Base-by-base conservation (phyloP, 1,140 invertebrate species). In the Conopomorpha cramerella region DNA sequence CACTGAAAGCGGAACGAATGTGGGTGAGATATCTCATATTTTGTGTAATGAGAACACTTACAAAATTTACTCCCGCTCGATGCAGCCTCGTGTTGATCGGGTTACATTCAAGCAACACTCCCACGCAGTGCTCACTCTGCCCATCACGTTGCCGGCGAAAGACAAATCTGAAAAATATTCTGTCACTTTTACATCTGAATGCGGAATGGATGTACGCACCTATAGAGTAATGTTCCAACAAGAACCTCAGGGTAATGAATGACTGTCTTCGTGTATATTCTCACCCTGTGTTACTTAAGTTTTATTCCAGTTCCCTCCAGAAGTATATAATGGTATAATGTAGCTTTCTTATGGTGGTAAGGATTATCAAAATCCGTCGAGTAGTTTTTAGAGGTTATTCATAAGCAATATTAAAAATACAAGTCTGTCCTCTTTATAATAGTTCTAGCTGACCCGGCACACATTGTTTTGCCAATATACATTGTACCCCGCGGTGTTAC, bases 151-250 rank as follows among this genome's bases (percentile, higher is more conserved):
- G 34, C 55, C 60, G n/a, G 36, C 39, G 1, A 37, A 56, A 3
- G 57, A 64, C 11, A 66, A 51, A 26, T 36, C 54, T n/a, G 65
- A 70, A 36, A 74, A 63, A 47, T 64, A 61, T 35, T 46, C 59
- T 1, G 39, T 74, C 3, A 61, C 56, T 8, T 46, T 74, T 2
- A 68, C 60, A n/a, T 74, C 70, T 10, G 65, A 70, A 10, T 68
- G 65, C 34, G 67, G 63, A 27, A 63, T 66, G 59, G 70, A 74
- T 31, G 57, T 74, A 32, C 56, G 70, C 3, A 66, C 60, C 13
- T 74, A 74, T 32, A 64, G 49, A 39, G 54, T 74, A 27, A 16
- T 70, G 10, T 71, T 74, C 27, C 48, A 58, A 30, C 49, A 57
- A 31, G 19, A 29, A 10, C 8, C 14, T 12, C 29, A 36, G 10